Conservation (phyloP, 2,888 invertebrate species). For the Deilephila elpenor region DNA sequence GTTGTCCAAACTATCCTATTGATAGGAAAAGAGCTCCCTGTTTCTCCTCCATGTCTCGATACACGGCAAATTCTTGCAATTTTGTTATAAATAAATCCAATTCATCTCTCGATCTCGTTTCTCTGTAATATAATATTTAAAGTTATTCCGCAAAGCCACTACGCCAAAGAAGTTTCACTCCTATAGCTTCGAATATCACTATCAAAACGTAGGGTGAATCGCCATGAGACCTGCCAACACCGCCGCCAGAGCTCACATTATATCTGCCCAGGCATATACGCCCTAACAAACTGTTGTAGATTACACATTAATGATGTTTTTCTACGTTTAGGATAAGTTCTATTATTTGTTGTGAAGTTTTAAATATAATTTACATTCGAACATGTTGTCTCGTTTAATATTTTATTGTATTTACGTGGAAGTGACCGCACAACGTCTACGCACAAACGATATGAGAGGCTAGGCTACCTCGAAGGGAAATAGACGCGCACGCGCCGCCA, state of each 20-base stretch:
- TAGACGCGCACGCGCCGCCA: neutral
- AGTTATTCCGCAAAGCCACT: too few relatives aligned
- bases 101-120: too few relatives aligned
- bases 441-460: neutral
- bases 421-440: slow-evolving; percentile 14
- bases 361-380: neutral
- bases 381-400: neutral
- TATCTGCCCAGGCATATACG: neutral
- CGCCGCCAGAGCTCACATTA: neutral
- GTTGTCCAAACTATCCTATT: too few relatives aligned
- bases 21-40: too few relatives aligned
- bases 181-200: too few relatives aligned
- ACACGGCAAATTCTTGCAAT: too few relatives aligned
- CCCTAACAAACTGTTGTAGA: neutral
- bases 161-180: too few relatives aligned
- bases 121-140: too few relatives aligned
- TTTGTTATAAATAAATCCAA: too few relatives aligned
- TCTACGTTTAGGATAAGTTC: neutral
- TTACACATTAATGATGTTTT: neutral
- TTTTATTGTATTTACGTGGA: too few relatives aligned
- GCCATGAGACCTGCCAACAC: slow-evolving; percentile 3
- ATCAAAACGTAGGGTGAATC: neutral
- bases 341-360: slow-evolving; percentile 2
- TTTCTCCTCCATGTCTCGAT: too few relatives aligned
- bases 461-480: neutral